Conservation (phyloP, 1,140 invertebrate species). For the Chionoecetes opilio region DNA sequence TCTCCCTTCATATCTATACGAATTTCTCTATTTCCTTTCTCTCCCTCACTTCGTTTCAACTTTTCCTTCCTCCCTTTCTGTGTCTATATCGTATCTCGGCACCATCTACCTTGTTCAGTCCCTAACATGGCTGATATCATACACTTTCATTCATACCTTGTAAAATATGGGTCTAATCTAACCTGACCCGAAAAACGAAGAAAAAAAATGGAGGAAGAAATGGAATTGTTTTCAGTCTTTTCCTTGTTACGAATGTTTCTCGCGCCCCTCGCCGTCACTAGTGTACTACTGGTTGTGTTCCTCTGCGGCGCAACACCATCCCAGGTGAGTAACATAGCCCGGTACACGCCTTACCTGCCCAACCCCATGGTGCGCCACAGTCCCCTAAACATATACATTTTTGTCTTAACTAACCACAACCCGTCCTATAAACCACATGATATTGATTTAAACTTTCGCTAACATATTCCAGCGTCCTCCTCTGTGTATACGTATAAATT, state of each 20-base stretch:
- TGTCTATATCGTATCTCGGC: neutral
- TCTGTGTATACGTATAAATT: neutral
- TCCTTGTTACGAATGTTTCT: neutral
- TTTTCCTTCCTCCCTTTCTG: neutral
- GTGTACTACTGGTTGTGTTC: neutral
- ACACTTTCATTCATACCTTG: conserved; percentile 1
- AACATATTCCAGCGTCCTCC: neutral
- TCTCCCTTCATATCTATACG: conserved; percentile 29
- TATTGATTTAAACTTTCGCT: conserved; percentile 19
- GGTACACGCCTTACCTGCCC: neutral
- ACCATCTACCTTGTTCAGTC: neutral
- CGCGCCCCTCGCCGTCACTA: neutral
- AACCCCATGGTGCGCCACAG: neutral
- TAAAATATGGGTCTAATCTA: neutral
- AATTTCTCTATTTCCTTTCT: neutral
- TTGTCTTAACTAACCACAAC: neutral
- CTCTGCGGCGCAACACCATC: neutral
- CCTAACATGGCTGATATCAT: neutral
- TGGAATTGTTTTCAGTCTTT: too few relatives aligned
- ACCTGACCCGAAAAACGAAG: neutral
- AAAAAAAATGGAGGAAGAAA: neutral
- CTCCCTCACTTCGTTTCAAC: neutral
- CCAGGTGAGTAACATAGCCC: neutral
- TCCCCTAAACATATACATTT: neutral
- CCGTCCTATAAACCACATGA: neutral